Evolutionary conservation across 2,888 invertebrate genomes (phyloP).

Genomic region (Perizoma flavofasciatum): DNA sequence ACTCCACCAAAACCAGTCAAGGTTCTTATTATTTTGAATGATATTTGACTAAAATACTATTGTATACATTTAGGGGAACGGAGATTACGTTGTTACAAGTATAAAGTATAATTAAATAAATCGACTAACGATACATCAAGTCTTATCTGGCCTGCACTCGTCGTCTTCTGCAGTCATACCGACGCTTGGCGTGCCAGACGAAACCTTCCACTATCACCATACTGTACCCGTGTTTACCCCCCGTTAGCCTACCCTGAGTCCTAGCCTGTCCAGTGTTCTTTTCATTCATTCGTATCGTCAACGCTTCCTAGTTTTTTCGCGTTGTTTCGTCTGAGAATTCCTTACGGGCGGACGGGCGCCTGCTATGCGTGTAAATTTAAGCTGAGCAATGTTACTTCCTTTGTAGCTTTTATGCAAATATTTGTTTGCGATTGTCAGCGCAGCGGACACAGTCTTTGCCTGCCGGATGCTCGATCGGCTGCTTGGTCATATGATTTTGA

Average conservation of each 20-base stretch:
- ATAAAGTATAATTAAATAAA: too few relatives aligned
- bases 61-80: too few relatives aligned
- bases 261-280: conserved; percentile 52
- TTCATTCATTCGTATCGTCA: conserved; percentile 76
- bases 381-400: conserved; percentile 60
- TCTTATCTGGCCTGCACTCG: too few relatives aligned
- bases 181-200: too few relatives aligned
- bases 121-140: too few relatives aligned
- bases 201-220: too few relatives aligned
- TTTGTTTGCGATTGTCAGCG: conserved; percentile 54
- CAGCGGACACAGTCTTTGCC: conserved; percentile 34
- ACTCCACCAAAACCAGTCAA: too few relatives aligned
- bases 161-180: too few relatives aligned
- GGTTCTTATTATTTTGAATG: too few relatives aligned
- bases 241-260: background rate
- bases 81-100: too few relatives aligned
- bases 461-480: conserved; percentile 11
- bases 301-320: conserved; percentile 68
- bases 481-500: background rate
- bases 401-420: conserved; percentile 55
- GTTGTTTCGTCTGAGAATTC: conserved; percentile 62
- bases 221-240: background rate
- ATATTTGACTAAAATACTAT: too few relatives aligned
- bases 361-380: conserved; percentile 77
- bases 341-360: conserved; percentile 64